phyloP scores from a whole-genome alignment of 1,140 invertebrate genomes.

The Xylocopa sonorina region DNA sequence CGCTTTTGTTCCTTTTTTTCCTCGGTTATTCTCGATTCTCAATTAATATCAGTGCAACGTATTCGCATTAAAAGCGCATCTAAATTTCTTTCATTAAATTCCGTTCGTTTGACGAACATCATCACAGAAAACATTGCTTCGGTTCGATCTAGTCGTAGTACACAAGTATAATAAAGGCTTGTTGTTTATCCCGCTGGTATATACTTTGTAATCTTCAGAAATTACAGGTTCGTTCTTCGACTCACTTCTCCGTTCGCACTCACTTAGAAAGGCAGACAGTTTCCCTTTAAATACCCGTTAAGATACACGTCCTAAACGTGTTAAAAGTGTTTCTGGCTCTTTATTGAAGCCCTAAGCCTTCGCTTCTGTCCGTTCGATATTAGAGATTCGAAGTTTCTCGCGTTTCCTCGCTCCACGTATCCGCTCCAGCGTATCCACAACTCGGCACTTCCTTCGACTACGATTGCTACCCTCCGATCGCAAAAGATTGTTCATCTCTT shows the following conservation, averaged over 20 bases:
- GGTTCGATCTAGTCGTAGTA: conserved; percentile 8
- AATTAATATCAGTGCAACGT: not conserved
- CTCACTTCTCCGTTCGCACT: not conserved
- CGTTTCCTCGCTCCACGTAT: not conserved
- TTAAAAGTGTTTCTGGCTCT: not conserved
- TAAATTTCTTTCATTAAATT: not conserved
- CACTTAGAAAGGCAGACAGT: not conserved
- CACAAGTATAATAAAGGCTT: conserved; percentile 6
- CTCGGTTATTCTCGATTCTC: not conserved
- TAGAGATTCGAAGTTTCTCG: conserved; percentile 5
- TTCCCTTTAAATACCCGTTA: not conserved
- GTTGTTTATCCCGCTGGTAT: not conserved
- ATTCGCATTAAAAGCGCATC: not conserved
- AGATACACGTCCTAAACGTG: too few relatives aligned
- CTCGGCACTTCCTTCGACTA: not conserved
- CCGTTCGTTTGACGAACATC: conserved; percentile 11
- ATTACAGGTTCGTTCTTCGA: not conserved
- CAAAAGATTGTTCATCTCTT: not conserved
- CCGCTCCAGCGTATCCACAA: not conserved
- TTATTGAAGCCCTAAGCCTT: not conserved
- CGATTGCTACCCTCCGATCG: not conserved
- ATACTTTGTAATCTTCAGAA: too few relatives aligned
- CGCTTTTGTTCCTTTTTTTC: not conserved
- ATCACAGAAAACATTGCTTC: conserved; percentile 16
- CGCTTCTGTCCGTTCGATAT: not conserved